phyloP scores from a whole-genome alignment of 2,113 vertebrate genomes.

The Equus quagga region DNA sequence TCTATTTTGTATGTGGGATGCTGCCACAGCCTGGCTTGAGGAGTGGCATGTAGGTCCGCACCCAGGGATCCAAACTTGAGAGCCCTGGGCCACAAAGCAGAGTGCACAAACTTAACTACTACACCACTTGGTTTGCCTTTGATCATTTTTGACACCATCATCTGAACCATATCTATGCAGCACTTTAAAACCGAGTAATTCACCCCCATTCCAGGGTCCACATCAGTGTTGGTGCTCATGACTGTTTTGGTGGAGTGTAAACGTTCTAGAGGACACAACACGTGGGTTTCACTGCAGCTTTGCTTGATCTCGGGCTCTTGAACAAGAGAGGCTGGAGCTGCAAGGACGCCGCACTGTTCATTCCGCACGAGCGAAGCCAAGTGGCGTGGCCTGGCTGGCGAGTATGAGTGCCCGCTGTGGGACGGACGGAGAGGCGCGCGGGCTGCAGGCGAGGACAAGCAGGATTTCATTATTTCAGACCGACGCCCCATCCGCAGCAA shows the following conservation, averaged over 20 bases:
- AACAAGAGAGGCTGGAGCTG: fast-evolving
- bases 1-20: too few species aligned
- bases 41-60: too few species aligned
- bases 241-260: fast-evolving
- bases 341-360: fast-evolving
- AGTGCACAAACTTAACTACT: too few species aligned
- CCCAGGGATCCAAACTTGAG: too few species aligned
- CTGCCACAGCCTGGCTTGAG: too few species aligned
- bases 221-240: fast-evolving
- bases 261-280: fast-evolving
- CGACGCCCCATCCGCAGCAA: fast-evolving
- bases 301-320: fast-evolving
- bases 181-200: background rate
- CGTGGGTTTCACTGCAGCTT: background rate
- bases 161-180: background rate
- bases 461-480: background rate
- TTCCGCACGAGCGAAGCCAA: fast-evolving
- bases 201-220: too few species aligned
- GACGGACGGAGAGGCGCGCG: fast-evolving
- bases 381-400: fast-evolving
- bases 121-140: too few species aligned
- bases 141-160: background rate
- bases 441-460: fast-evolving
- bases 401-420: fast-evolving
- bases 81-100: too few species aligned